Evolutionary conservation across 2,797 vertebrate genomes (phyloP).

Genomic region (Cossypha polioptera): DNA sequence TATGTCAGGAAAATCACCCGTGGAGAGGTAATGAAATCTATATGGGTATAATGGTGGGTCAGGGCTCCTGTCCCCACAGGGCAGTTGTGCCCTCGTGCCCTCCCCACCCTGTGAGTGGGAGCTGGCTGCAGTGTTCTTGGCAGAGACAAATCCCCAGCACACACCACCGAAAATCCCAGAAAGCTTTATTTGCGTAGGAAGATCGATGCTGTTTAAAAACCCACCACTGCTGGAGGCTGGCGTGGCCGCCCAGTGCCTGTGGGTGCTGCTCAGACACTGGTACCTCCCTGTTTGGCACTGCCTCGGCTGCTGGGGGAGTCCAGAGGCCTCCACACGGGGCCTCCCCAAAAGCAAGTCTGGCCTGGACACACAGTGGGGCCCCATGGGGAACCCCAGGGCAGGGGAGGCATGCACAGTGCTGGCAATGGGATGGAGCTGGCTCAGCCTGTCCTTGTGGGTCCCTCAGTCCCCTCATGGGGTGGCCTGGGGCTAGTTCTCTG

Average conservation of each 20-base stretch:
- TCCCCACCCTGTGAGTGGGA: neutral
- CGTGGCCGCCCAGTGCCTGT: rapidly evolving
- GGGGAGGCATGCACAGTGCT: neutral
- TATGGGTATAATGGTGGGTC: neutral
- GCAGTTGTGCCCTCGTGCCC: neutral
- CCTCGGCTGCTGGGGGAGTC: rapidly evolving
- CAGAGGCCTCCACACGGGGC: neutral
- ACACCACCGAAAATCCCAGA: constrained; percentile 41
- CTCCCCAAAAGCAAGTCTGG: neutral
- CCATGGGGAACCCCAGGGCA: rapidly evolving
- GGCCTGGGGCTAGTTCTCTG: neutral
- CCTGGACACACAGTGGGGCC: rapidly evolving
- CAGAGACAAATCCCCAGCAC: neutral
- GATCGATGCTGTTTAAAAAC: constrained; percentile 35
- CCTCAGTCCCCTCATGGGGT: neutral
- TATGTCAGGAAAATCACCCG: neutral
- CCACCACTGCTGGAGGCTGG: neutral
- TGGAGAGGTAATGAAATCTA: neutral
- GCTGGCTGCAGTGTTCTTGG: neutral
- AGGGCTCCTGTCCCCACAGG: neutral
- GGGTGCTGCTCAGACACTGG: neutral
- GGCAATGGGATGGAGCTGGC: neutral
- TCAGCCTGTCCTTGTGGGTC: neutral
- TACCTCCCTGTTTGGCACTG: neutral
- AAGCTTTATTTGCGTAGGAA: constrained; percentile 65